Evolutionary conservation across 1,140 invertebrate species (phyloP).

Genomic region (Diabrotica undecimpunctata): DNA sequence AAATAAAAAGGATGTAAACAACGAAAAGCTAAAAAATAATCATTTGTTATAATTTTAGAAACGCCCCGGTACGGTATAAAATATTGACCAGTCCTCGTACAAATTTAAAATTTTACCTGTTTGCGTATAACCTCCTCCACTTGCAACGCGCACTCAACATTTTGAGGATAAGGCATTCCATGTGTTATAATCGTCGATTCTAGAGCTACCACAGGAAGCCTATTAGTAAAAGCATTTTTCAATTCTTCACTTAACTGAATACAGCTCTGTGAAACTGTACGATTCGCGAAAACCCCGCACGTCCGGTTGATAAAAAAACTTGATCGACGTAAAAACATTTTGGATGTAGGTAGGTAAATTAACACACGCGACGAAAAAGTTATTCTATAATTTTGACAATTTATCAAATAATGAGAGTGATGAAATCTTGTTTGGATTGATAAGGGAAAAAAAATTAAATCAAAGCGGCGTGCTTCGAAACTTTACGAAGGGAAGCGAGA

Average conservation of each 20-base stretch:
- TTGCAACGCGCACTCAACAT: slow-evolving; percentile 78
- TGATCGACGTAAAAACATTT: background rate
- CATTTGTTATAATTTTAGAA: too few species aligned
- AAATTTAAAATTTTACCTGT: slow-evolving; percentile 50
- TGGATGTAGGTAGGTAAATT: background rate
- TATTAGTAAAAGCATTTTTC: slow-evolving; percentile 52
- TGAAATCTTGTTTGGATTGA: background rate
- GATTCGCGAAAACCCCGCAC: background rate
- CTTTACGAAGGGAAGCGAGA: too few species aligned
- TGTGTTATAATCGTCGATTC: slow-evolving; percentile 98
- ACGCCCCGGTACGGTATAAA: too few species aligned
- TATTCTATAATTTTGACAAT: background rate
- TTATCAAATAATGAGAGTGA: background rate
- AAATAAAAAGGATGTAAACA: too few species aligned
- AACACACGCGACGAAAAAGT: background rate
- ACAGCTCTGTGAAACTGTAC: slow-evolving; percentile 4
- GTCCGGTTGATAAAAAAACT: background rate
- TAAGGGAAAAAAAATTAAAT: background rate
- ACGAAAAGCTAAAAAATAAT: too few species aligned
- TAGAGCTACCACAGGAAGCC: slow-evolving; percentile 80
- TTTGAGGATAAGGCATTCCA: slow-evolving; percentile 94
- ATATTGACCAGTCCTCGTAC: too few species aligned
- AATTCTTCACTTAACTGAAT: slow-evolving; percentile 52
- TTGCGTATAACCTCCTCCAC: slow-evolving; percentile 76
- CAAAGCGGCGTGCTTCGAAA: too few species aligned